Evolutionary conservation across 2,797 vertebrate genomes (phyloP), one percentile per base, ranked within the genome.

Genomic region (Muraenolepis orangiensis): DNA sequence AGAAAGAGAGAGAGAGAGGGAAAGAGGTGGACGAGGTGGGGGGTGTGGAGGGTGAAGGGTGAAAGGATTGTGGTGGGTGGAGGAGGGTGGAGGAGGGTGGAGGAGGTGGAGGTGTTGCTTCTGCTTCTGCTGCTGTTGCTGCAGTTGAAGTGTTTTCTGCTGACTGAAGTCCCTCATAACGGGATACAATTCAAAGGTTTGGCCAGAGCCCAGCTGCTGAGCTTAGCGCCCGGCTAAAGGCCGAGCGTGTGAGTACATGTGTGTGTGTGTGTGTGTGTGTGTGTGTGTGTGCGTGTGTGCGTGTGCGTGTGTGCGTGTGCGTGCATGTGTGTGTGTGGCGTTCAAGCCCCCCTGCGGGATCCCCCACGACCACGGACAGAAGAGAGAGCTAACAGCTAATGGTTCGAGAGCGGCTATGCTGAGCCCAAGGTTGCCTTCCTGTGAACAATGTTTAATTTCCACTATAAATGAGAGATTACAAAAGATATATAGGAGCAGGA

Each of bases 111-210:
- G 73, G 38, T 32, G 74, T 72, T 74, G 82, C 74, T 74, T 79
- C 82, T 34, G 32, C n/a, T n/a, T n/a, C 42, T 46, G 42, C 42
- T 46, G 42, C 42, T 46, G 16, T 18, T 16, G 38, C 12, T 40
- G 38, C 14, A 1, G 74, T 72, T 75, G 85, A 83, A n/a, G n/a
- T n/a, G 83, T 85, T 92, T 93, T 93, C 88, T 93, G 93, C 93
- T 93, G 93, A 94, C 92, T 88, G 51, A 88, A 90, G 88, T 89
- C 87, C 86, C 93, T 94, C 85, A 91, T 83, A 82, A 82, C 87
- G 61, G 82, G 89, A 83, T 93, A 93, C 89, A 91, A 91, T 91
- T 93, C 89, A 92, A 91, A 93, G 88, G 83, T 80, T 84, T 92
- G 91, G 92, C 88, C 74, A 38, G 67, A 85, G 71, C 82, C 92